These are phyloP conservation scores for Lophotriccus pileatus DNA, from an alignment of 2,797 vertebrate genomes.

Conservation along the genomic window DNA sequence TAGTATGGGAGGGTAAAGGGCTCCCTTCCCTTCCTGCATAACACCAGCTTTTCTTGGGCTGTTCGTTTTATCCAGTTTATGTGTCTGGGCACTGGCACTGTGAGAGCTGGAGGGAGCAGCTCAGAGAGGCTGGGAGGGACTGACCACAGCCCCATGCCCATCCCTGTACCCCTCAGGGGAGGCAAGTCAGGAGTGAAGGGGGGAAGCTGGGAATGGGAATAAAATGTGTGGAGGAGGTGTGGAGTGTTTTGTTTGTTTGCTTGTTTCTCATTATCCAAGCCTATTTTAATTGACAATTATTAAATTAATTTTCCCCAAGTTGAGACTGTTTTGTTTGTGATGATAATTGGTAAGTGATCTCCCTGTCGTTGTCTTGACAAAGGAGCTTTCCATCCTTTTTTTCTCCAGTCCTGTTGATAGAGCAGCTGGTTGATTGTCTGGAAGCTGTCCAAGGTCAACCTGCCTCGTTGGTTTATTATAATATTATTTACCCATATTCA, in stretches of 20 bases:
- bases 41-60: background rate
- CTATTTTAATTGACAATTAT: background rate
- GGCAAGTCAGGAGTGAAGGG: background rate
- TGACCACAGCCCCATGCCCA: background rate
- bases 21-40: background rate
- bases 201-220: background rate
- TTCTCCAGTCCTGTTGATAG: background rate
- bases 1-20: background rate
- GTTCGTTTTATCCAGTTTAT: background rate
- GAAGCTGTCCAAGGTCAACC: background rate
- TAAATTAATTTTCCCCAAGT: background rate
- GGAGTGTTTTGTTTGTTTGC: background rate
- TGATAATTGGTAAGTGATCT: background rate
- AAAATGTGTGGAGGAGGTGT: background rate
- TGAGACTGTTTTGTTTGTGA: background rate
- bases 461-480: background rate
- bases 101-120: background rate
- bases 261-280: background rate
- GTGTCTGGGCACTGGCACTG: accelerated
- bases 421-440: background rate
- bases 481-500: background rate
- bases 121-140: background rate
- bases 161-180: background rate
- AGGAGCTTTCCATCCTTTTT: background rate
- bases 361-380: background rate